These are phyloP conservation scores for Thalassophryne amazonica DNA, from an alignment of 2,797 vertebrate species.

Conservation along the genomic window DNA sequence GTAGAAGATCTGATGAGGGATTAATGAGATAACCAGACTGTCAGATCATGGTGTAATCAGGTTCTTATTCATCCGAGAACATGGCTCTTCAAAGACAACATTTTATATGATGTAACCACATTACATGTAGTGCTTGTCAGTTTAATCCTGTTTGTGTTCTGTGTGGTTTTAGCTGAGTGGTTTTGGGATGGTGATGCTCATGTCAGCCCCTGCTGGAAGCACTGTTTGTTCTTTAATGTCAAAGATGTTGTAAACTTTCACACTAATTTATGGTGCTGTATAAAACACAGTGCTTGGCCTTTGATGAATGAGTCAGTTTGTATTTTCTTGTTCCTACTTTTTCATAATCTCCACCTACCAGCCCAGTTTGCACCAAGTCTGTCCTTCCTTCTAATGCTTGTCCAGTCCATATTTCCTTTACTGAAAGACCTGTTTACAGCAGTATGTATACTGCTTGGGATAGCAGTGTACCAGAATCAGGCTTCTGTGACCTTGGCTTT, in stretches of 20 bases:
- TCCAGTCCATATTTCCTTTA: too few relatives aligned
- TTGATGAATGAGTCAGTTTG: background rate
- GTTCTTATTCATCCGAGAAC: constrained; percentile 17
- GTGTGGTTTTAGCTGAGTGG: constrained; percentile 57
- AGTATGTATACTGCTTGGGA: too few relatives aligned
- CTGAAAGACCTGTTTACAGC: too few relatives aligned
- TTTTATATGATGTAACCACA: constrained; percentile 34
- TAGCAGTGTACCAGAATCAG: too few relatives aligned
- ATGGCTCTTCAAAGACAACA: constrained; percentile 21
- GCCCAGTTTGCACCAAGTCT: too few relatives aligned
- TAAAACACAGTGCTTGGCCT: background rate
- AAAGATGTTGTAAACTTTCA: constrained; percentile 48
- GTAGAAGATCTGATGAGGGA: background rate
- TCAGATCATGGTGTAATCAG: constrained; percentile 2
- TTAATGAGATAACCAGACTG: background rate
- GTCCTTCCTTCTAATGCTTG: too few relatives aligned
- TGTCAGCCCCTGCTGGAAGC: constrained; percentile 42
- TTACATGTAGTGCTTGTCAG: constrained; percentile 30
- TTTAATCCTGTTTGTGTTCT: constrained; percentile 26
- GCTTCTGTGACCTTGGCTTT: too few relatives aligned
- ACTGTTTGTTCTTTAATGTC: constrained; percentile 45
- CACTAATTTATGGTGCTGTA: background rate
- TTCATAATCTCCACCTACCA: too few relatives aligned
- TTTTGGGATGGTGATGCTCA: constrained; percentile 43
- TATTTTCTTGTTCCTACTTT: too few relatives aligned